Conservation (phyloP, 2,888 invertebrate genomes). For the Diadegma fenestrale region DNA sequence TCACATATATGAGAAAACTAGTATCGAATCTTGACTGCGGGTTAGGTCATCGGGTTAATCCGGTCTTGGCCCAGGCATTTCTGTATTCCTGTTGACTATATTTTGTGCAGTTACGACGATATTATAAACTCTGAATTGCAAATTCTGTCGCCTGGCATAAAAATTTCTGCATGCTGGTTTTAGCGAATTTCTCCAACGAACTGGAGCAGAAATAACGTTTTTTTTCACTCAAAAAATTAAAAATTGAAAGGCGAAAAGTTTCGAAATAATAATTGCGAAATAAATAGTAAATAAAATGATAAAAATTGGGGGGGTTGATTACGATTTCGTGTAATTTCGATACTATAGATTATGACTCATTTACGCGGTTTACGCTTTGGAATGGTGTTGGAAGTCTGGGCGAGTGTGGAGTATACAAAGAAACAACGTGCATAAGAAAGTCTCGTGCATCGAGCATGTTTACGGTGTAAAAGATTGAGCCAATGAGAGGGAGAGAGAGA, state of each 20-base stretch:
- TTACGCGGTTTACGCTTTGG: not conserved
- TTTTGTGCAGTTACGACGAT: slow-evolving; percentile 1
- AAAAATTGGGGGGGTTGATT: not conserved
- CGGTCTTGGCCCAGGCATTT: slow-evolving; percentile 51
- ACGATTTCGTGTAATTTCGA: not conserved
- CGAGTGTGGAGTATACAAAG: slow-evolving; percentile 73
- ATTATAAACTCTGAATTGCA: slow-evolving; percentile 44
- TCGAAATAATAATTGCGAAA: not conserved
- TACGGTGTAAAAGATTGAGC: slow-evolving; percentile 14
- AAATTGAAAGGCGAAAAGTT: not conserved
- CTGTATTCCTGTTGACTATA: not conserved
- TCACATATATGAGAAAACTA: slow-evolving; percentile 31
- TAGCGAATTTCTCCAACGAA: not conserved
- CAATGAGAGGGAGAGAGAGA: not conserved
- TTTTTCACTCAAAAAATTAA: not conserved
- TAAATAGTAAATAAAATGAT: not conserved
- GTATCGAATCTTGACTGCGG: slow-evolving; percentile 44
- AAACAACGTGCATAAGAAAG: slow-evolving; percentile 44
- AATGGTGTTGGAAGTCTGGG: slow-evolving; percentile 74
- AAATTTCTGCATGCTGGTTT: slow-evolving; percentile 6
- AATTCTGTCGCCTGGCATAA: slow-evolving; percentile 27
- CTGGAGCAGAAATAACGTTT: not conserved
- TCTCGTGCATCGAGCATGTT: slow-evolving; percentile 42
- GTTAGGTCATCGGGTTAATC: slow-evolving; percentile 59
- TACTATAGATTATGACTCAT: slow-evolving; percentile 2